Base-by-base conservation (phyloP, 2,113 vertebrate species). In the Percopsis transmontana region DNA sequence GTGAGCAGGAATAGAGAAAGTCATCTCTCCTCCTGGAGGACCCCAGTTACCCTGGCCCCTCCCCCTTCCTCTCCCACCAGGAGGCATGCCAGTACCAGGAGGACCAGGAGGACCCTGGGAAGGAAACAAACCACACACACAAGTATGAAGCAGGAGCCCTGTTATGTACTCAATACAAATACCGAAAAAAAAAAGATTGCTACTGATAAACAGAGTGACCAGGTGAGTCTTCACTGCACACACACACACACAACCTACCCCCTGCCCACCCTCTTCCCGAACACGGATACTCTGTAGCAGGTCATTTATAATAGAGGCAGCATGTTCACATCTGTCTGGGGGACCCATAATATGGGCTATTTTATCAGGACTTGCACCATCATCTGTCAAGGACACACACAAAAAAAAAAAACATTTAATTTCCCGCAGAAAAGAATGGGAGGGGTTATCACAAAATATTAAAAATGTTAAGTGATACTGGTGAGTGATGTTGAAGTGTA, bases 301-400 rank as follows among this genome's bases (percentile, higher is more conserved):
- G 16, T 97, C 96, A 2, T 92, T 94, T 86, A 97, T 97, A 62
- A 97, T 95, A 10, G 94, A 92, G 4, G 95, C 95, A 0, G 96
- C 96, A 0, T 97, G 96, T 74, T 97, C 93, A 70, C 96, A 97
- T 59, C 95, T 87, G 62, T 97, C 96, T 0, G 95, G 95, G 21
- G 96, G 95, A 3, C 95, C 96, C 94, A 95, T 96, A 62, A 97
- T 95, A 69, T 95, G 92, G 12, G 96, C 96, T 0, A 97, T 94
- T 84, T 97, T 97, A 42, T 97, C 96, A 5, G 96, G 95, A 50
- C 92, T 92, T 0, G 91, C 92, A 16, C 95, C 94, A 1, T 97
- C 96, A 85, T 97, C 96, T 97, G 77, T 23, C 42, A 74, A 5
- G 20, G 11, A 23, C 20, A 4, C 18, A 80, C 16, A 77, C n/a